A percentile compares a stretch with the other conserved stretches of the same genome.
Conservation (phyloP, 2,113 vertebrate species). For the Ranitomeya variabilis region DNA sequence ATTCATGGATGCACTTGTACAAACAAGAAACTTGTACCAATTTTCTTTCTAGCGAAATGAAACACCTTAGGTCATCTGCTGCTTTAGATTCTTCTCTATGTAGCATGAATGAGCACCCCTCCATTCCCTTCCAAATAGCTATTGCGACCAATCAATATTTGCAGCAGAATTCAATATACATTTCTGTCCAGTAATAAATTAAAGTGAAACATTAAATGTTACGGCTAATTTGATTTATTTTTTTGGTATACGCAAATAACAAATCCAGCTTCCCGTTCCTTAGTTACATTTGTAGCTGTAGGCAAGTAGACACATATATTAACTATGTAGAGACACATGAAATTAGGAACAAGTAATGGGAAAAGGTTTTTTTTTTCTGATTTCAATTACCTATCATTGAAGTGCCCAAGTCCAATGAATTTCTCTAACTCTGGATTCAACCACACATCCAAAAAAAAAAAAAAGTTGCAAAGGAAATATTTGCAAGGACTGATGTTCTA, state of each 20-base stretch:
- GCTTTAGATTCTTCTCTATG: constrained; percentile 28
- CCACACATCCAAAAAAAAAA: neutral
- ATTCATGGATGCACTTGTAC: constrained; percentile 51
- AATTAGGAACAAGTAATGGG: neutral
- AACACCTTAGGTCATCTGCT: constrained; percentile 53
- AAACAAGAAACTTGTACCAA: constrained; percentile 55
- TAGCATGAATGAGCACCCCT: constrained; percentile 23
- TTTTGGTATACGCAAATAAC: constrained; percentile 9
- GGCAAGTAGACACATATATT: neutral
- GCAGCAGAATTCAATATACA: constrained; percentile 45
- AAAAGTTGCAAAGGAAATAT: too few species aligned
- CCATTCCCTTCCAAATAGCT: constrained; percentile 7
- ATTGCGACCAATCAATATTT: constrained; percentile 39
- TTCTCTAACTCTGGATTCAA: neutral
- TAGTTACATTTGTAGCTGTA: neutral
- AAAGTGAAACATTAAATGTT: constrained; percentile 49
- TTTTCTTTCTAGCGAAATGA: constrained; percentile 42
- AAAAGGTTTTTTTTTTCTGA: neutral
- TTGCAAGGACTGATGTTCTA: too few species aligned
- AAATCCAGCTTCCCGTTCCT: neutral
- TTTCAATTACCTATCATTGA: neutral
- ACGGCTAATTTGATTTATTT: constrained; percentile 8
- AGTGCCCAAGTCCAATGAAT: neutral
- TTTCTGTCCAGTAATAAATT: constrained; percentile 46
- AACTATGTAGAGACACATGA: neutral